Conservation (phyloP, 64 coral and sea anemone genomes). For the Dendrophyllia cribrosa region DNA sequence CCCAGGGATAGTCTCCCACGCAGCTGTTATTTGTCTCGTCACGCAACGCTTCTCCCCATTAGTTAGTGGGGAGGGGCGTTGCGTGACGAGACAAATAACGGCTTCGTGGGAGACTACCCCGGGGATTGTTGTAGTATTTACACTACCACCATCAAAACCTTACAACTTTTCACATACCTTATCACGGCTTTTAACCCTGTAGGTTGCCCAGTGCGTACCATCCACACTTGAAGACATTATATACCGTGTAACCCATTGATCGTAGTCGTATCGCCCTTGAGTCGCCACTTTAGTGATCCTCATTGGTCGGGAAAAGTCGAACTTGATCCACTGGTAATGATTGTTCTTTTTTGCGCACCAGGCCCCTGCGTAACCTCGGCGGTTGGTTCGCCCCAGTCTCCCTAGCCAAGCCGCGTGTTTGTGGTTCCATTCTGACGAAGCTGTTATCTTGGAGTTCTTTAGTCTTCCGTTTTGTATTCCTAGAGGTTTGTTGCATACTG, state of each 20-base stretch:
- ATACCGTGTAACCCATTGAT: constrained; percentile 46
- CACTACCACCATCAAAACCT: too few species aligned
- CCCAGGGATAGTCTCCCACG: too few species aligned
- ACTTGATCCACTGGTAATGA: constrained; percentile 77
- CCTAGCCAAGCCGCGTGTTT: constrained; percentile 21
- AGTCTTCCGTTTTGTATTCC: constrained; percentile 40
- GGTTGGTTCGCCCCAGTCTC: constrained; percentile 10
- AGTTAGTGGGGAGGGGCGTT: too few species aligned
- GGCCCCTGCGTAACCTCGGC: not conserved
- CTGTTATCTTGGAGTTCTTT: constrained; percentile 46
- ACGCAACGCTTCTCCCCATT: too few species aligned
- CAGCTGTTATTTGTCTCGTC: too few species aligned
- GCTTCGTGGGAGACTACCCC: too few species aligned
- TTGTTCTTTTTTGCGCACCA: constrained; percentile 63
- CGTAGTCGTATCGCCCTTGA: constrained; percentile 46
- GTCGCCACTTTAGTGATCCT: constrained; percentile 49
- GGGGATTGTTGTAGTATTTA: too few species aligned
- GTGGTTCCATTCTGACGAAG: constrained; percentile 42
- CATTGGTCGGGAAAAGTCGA: constrained; percentile 59
- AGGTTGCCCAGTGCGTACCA: constrained; percentile 57
- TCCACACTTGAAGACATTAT: constrained; percentile 44
- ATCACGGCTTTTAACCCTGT: constrained; percentile 48
- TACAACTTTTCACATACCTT: constrained; percentile 42
- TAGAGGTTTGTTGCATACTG: constrained; percentile 11
- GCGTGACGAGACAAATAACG: too few species aligned